Evolutionary conservation across 2,113 vertebrate species (phyloP), one percentile per base, ranked within the genome.

Genomic region (Eulacestoma nigropectus): DNA sequence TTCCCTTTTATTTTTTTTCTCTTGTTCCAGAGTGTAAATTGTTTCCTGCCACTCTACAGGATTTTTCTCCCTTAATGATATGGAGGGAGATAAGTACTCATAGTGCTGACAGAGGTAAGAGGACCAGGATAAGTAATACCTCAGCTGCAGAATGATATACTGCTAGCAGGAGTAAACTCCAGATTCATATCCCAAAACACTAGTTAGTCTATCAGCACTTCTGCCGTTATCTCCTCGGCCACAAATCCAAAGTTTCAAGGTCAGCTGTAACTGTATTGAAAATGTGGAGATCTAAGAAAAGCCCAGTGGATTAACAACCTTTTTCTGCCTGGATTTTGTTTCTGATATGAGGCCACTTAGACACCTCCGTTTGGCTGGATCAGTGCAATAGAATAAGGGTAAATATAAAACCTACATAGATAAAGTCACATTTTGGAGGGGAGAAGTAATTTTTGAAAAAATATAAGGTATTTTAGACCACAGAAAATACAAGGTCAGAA

Each of bases 21-120:
- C 64, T 62, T 82, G 63, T 95, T 94, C 90, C 83, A 64, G 79
- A 92, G 85, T 86, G 88, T 95, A 97, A 97, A 98, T 98, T 97
- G 92, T 94, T 97, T 97, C 94, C 90, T 97, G 94, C 69, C 93
- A 84, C 59, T 96, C 93, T 50, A 74, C 59, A 79, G 89, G 91
- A 95, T 90, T 97, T 98, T 95, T 97, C 69, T 95, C 76, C 67
- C 47, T 89, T 95, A 97, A 96, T 88, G 90, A 93, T 95, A 91
- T 65, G 42, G 83, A 96, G 50, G 86, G 94, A 98, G 97, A 98
- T 97, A 96, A 97, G 95, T 95, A 92, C 86, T 97, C 92, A 93
- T 60, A 88, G 94, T 92, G 69, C 91, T 92, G 96, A 96, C 96
- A 97, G 82, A 87, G 94, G 80, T 90, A 95, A 97, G 92, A 95